Percentiles rank a stretch among this genome's conserved stretches.
Conservation (phyloP, 2,797 vertebrate genomes). For the Ambastaia sidthimunki region DNA sequence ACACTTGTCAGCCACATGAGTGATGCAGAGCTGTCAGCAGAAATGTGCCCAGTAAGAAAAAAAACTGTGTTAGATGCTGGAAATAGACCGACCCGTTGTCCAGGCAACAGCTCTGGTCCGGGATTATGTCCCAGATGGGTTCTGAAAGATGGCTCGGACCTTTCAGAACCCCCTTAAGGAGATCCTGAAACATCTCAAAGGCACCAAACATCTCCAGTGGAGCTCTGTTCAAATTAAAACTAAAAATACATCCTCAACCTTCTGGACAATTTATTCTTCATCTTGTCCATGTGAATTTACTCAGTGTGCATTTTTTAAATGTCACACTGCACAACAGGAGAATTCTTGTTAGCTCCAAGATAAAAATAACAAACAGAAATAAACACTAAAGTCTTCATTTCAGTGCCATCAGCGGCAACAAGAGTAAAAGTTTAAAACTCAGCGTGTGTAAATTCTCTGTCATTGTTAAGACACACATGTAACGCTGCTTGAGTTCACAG, state of each 20-base stretch:
- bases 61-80: conserved; percentile 35
- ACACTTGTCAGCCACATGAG: conserved; percentile 12
- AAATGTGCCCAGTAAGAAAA: conserved; percentile 21
- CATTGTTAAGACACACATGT: background rate
- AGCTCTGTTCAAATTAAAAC: conserved; percentile 5
- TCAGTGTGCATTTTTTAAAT: conserved; percentile 24
- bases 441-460: background rate
- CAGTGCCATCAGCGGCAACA: background rate
- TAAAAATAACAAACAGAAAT: conserved; percentile 1
- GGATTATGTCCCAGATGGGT: conserved; percentile 47
- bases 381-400: background rate
- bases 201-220: conserved; percentile 2
- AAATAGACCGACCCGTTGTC: conserved; percentile 55
- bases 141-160: conserved; percentile 16
- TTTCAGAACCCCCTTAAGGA: conserved; percentile 8
- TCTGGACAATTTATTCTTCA: background rate
- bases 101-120: conserved; percentile 66
- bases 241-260: conserved; percentile 14
- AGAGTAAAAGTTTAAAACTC: background rate
- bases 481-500: too few relatives aligned
- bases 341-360: background rate
- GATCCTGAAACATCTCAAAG: background rate
- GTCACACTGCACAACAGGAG: conserved; percentile 15
- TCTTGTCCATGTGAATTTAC: background rate
- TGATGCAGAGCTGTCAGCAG: conserved; percentile 38